Conservation (phyloP, 2,888 invertebrate genomes). For the Synanthedon formicaeformis region DNA sequence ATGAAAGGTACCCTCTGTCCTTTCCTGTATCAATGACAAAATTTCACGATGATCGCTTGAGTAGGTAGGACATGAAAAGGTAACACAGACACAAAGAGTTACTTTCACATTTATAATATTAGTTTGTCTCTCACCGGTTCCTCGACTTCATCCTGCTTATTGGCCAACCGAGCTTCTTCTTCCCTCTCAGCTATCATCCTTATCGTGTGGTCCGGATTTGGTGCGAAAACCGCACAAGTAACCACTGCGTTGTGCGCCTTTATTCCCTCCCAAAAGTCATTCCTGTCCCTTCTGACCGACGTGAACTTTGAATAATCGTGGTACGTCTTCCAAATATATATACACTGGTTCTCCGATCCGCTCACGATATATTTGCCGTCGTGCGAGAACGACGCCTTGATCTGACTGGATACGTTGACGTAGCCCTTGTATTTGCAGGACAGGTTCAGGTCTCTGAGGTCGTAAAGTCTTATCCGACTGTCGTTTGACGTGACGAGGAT, state of each 20-base stretch:
- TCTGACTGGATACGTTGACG: conserved; percentile 95
- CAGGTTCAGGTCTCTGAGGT: conserved; percentile 91
- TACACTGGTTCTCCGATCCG: conserved; percentile 97
- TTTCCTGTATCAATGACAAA: too few species aligned
- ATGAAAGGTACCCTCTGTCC: too few species aligned
- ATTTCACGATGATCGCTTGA: too few species aligned
- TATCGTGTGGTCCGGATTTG: conserved; percentile 93
- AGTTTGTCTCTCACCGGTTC: conserved; percentile 33
- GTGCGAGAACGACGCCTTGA: conserved; percentile 96
- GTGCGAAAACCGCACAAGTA: conserved; percentile 97
- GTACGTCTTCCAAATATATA: conserved; percentile 98
- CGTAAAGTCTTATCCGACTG: conserved; percentile 95
- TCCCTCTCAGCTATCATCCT: conserved; percentile 75
- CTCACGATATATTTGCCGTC: conserved; percentile 98
- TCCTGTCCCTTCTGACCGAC: conserved; percentile 90
- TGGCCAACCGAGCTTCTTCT: conserved; percentile 31
- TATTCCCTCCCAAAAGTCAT: conserved; percentile 95
- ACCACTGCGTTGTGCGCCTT: conserved; percentile 94
- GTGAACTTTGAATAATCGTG: conserved; percentile 96
- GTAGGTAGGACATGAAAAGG: too few species aligned
- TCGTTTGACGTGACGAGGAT: conserved; percentile 98
- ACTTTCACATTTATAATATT: too few species aligned
- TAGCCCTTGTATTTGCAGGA: conserved; percentile 96
- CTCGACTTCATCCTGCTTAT: conserved; percentile 27
- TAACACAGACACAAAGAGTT: too few species aligned